A percentile compares a stretch with the other conserved stretches of the same genome.
Conservation (phyloP, 2,113 vertebrate genomes). For the Geococcyx californianus region DNA sequence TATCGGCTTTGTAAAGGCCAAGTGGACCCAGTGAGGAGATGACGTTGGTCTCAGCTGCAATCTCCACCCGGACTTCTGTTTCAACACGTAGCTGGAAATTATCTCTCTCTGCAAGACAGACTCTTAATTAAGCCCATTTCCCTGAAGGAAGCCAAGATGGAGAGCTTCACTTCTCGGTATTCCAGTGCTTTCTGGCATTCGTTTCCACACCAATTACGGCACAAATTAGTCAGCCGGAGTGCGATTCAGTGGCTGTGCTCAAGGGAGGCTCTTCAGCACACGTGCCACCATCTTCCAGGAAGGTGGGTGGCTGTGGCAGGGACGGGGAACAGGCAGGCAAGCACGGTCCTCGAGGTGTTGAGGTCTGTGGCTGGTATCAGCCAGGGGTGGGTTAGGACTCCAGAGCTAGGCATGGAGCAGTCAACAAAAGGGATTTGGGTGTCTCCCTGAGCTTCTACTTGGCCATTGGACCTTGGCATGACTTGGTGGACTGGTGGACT, state of each 20-base stretch:
- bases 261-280: slow-evolving; percentile 32
- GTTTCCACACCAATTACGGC: slow-evolving; percentile 39
- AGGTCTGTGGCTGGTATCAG: not conserved
- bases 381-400: not conserved
- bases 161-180: slow-evolving; percentile 39
- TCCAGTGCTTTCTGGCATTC: not conserved
- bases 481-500: not conserved
- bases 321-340: not conserved
- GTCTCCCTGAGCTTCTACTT: not conserved
- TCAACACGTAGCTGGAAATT: slow-evolving; percentile 13
- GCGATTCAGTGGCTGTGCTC: slow-evolving; percentile 12
- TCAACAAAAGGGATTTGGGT: not conserved
- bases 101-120: slow-evolving; percentile 46
- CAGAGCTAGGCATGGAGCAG: rapidly evolving
- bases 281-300: not conserved
- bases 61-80: not conserved
- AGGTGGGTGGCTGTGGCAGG: not conserved
- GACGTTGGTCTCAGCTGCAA: rapidly evolving
- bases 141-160: slow-evolving; percentile 62
- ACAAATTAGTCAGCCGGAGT: slow-evolving; percentile 17
- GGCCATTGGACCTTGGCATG: not conserved
- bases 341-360: not conserved
- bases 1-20: not conserved
- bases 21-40: not conserved
- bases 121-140: slow-evolving; percentile 69